Evolutionary conservation across 2,888 invertebrate species (phyloP), one percentile per base, ranked within the genome.

Genomic region (Tetropium fuscum): DNA sequence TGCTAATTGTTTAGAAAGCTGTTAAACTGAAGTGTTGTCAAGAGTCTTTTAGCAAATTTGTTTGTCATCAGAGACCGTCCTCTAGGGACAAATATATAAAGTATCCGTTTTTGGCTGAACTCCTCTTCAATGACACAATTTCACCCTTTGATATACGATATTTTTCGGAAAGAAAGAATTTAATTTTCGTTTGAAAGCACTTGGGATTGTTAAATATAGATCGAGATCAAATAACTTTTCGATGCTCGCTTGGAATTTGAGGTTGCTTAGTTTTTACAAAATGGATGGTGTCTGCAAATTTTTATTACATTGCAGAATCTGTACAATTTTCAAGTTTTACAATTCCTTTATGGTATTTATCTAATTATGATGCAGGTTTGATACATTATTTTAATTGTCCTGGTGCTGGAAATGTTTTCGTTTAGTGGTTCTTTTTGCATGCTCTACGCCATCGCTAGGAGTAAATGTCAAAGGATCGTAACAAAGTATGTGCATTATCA

Each of bases 31-130:
- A n/a, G n/a, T n/a, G n/a, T n/a, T n/a, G n/a, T n/a, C n/a, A n/a
- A n/a, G n/a, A n/a, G n/a, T n/a, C 43, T 19, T 43, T 57, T 38
- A 57, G 51, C 49, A 57, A 36, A 36, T 48, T 48, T 48, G 36
- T 48, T 34, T 48, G 48, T 48, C 32, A 48, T 22, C 36, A 25
- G 48, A 48, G 34, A 11, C 25, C 22, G 36, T 22, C 10, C 36
- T 36, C 36, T 48, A 48, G 19, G 16, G 11, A 32, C 20, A 22
- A 30, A 48, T 13, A 22, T 48, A 48, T 6, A 34, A 48, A 34
- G 48, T 36, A 48, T 8, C 34, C 8, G 36, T 20, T 48, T 48
- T 20, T 36, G 22, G 15, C 3, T 20, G 8, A 16, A 36, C 36
- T 48, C 48, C 15, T 22, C 19, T 36, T 38, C 2, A 11, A 11